Percentiles rank a stretch among this genome's conserved stretches.
Conservation (phyloP, 2,888 invertebrate genomes). For the Pogonocherus hispidulus region DNA sequence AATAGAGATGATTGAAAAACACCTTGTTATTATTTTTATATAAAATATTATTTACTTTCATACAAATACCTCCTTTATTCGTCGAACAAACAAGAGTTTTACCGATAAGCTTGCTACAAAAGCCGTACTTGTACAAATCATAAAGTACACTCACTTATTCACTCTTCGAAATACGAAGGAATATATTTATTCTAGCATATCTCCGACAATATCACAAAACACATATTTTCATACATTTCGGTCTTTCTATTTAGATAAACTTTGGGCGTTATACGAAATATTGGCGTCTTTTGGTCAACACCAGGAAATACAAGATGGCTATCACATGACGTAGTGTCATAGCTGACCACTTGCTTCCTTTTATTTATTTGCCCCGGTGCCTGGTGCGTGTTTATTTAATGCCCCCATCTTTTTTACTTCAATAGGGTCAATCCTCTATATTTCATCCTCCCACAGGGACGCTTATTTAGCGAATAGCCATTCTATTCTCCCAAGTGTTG, state of each 20-base stretch:
- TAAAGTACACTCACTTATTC: constrained; percentile 19
- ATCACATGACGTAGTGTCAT: constrained; percentile 65
- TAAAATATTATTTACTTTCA: constrained; percentile 20
- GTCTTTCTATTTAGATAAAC: constrained; percentile 62
- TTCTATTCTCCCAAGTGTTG: constrained; percentile 16
- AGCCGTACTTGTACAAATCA: constrained; percentile 28
- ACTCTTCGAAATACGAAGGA: constrained; percentile 23
- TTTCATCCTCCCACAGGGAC: constrained; percentile 32
- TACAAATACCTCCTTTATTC: constrained; percentile 27
- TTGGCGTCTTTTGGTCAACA: constrained; percentile 66
- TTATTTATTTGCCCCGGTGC: constrained; percentile 60
- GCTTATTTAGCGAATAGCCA: constrained; percentile 10
- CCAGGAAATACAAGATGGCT: constrained; percentile 68
- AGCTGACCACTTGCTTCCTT: constrained; percentile 63
- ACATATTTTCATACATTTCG: constrained; percentile 60
- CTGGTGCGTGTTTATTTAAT: constrained; percentile 60
- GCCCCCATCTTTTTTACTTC: constrained; percentile 40
- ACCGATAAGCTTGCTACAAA: constrained; percentile 28
- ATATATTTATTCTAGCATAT: constrained; percentile 28
- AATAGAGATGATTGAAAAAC: constrained; percentile 36
- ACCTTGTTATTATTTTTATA: constrained; percentile 37
- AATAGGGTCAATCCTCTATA: constrained; percentile 43
- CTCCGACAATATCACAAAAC: constrained; percentile 60
- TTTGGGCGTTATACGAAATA: constrained; percentile 63
- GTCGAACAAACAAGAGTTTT: constrained; percentile 11